phyloP scores from a whole-genome alignment of 2,797 vertebrate genomes.

The Potorous gilbertii region DNA sequence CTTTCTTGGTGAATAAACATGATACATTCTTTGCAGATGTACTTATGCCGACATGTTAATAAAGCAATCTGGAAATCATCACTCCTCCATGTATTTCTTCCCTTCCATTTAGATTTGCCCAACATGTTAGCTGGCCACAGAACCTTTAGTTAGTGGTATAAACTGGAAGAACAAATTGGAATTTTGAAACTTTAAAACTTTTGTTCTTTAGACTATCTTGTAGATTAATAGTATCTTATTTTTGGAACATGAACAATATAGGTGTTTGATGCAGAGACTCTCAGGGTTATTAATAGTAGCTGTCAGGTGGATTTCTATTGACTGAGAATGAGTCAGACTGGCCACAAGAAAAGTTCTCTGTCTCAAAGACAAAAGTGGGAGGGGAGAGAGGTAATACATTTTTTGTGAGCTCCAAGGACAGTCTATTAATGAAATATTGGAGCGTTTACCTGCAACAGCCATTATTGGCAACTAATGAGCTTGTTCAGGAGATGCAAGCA shows the following conservation, averaged over 20 bases:
- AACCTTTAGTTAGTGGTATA: constrained; percentile 75
- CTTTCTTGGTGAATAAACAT: not conserved
- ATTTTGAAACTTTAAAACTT: constrained; percentile 59
- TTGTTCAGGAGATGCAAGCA: constrained; percentile 78
- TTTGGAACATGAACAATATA: constrained; percentile 79
- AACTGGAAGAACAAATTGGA: constrained; percentile 71
- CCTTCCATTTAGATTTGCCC: not conserved
- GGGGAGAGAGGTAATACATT: constrained; percentile 33
- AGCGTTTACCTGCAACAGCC: constrained; percentile 78
- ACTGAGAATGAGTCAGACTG: constrained; percentile 80
- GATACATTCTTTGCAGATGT: not conserved
- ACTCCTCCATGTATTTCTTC: not conserved
- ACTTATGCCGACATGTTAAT: not conserved
- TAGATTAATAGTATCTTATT: constrained; percentile 81
- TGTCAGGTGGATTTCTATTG: constrained; percentile 77
- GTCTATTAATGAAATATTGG: constrained; percentile 76
- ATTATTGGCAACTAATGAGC: constrained; percentile 82
- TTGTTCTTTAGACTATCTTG: constrained; percentile 75
- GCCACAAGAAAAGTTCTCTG: constrained; percentile 53
- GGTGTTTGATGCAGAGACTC: constrained; percentile 70
- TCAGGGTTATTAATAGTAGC: constrained; percentile 84
- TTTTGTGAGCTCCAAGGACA: constrained; percentile 61
- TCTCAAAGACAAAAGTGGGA: constrained; percentile 46
- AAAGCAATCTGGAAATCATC: not conserved
- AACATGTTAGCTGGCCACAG: constrained; percentile 64